Base-by-base conservation (phyloP, 2,888 invertebrate genomes). In the Stenotaenia linearis region DNA sequence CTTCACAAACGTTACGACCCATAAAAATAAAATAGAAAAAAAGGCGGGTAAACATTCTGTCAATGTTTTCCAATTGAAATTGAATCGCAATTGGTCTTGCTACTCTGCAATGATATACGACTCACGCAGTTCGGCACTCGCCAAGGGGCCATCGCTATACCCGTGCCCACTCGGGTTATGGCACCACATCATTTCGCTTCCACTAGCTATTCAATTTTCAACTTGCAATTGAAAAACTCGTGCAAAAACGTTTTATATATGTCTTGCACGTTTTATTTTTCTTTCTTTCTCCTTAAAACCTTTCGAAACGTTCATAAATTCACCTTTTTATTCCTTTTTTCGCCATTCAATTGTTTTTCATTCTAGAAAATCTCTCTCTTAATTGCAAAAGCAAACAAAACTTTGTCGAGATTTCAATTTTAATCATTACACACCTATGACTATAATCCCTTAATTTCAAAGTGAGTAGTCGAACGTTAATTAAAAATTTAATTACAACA, bases 401-500 rank as follows among this genome's bases (percentile, higher is more conserved):
- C 50, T 50, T 50, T n/a, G n/a, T 21, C 7, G 21, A 7, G 18
- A 12, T 69, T 69, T 28, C 69, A 69, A 25, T 69, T 69, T 25
- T 2, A 69, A 28, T 69, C 69, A 69, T 12, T 69, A 69, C 10
- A 28, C 28, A n/a, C 28, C 25, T 69, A 69, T 28, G 25, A n/a
- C 25, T 28, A 69, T 69, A 69, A 69, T 69, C 69, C 69, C 25
- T 28, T 25, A 69, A 69, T 69, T 69, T 69, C 69, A 12, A 69
- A 69, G 25, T 69, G 25, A 12, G 25, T n/a, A 28, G 69, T 69
- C 4, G 69, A 28, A 28, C 69, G 25, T 69, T 69, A 69, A 69
- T 69, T 69, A 69, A 69, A 69, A 69, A 69, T 69, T 69, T 69
- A 69, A 69, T 69, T 69, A 69, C 69, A 69, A 69, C 69, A 69